Evolutionary conservation across 2,113 vertebrate genomes (phyloP), one percentile per base, ranked within the genome.

Genomic region (Hystrix brachyura): DNA sequence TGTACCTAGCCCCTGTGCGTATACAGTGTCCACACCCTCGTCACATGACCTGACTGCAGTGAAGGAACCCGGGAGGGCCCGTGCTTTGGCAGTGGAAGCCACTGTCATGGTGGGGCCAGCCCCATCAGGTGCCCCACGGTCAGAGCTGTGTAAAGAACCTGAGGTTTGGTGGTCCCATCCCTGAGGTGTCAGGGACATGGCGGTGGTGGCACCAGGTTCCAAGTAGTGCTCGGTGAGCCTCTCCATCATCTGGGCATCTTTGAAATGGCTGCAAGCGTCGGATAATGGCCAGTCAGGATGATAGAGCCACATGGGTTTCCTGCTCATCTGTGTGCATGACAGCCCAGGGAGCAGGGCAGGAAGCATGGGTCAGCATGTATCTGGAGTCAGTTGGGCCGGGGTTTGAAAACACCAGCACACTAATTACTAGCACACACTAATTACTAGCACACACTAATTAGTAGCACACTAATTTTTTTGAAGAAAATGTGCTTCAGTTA

Each of bases 81-180:
- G 7, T 0, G 29, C 4, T 6, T 43, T 13, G 18, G 34, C 57
- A 43, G 5, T 0, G 12, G 46, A 60, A 64, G 43, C n/a, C 0
- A 1, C 0, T 1, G 5, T 5, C 5, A 17, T 0, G 0, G 18
- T 34, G 43, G 64, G 67, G 9, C 34, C 12, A 11, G 62, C 85
- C 48, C 76, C 0, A 15, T 25, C 43, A 4, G 62, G 25, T 7
- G 18, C 21, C 72, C n/a, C 0, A 29, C 43, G 1, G 13, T 23
- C 60, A 15, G 32, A 86, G 38, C 53, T 38, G 0, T 7, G 17
- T 43, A 23, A 4, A 43, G 57, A 60, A n/a, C 48, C 53, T 0
- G 0, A 9, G 72, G 43, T 21, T 72, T 0, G 2, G 38, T 25
- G 17, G 25, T 14, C n/a, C 59, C 38, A 0, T 53, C 43, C 57